Base-by-base conservation (phyloP, 2,888 invertebrate genomes). In the Drosophila cognata region DNA sequence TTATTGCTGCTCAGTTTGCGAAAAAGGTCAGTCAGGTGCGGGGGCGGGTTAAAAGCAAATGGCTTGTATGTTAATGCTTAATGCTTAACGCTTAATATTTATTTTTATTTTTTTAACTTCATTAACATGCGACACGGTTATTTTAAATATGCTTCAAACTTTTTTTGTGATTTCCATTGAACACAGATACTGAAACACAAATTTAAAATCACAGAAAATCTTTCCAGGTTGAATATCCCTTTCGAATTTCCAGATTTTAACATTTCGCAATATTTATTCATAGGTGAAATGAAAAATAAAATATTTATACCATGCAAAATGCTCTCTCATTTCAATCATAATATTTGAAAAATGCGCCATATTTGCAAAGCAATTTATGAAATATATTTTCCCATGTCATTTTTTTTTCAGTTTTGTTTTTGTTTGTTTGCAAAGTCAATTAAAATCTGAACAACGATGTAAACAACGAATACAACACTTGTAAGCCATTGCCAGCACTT, bases 1-100 rank as follows among this genome's bases (percentile, higher is more conserved):
- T 87, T 87, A 87, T 90, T 87, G 84, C 86, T 74, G 89, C 83
- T 82, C 88, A 85, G 78, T 74, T 81, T 77, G 69, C 69, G 69
- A 70, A 72, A 77, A 79, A 77, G 77, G 78, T 79, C 78, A 77
- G 68, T 55, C 51, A 61, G 76, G 59, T 52, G 68, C 36, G 21
- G 28, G 31, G 61, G 25, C n/a, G 13, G 35, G 43, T 16, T 11
- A 13, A 43, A 56, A 41, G 53, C 31, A 52, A 48, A 61, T 61
- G 71, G 82, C 63, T 79, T 79, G 88, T 74, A 81, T 84, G 77
- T 81, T 79, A 84, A 89, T 89, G 77, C 68, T 71, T 71, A 71
- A 83, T 77, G 41, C 43, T 43, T 21, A 21, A 21, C 8, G 7
- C 25, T 46, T 25, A 46, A 75, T 75, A 33, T 67, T 83, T 56